Evolutionary conservation across 2,113 vertebrate genomes (phyloP), one percentile per base, ranked within the genome.

Genomic region (Rhineura floridana): DNA sequence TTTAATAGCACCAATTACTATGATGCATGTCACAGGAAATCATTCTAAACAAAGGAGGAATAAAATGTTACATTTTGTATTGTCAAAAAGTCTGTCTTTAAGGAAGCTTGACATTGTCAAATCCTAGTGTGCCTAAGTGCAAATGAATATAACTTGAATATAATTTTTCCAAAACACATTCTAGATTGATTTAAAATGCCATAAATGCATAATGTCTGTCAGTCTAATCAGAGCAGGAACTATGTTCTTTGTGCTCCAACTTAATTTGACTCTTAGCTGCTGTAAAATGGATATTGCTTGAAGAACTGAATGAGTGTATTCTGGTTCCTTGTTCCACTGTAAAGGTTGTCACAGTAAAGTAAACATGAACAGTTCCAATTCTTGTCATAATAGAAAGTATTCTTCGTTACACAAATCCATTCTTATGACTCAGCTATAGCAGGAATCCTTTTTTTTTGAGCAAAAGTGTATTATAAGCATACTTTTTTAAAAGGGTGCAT

Each of bases 1-100:
- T 96, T 99, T 90, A 98, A 98, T 30, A 96, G 98, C 65, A 98
- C 97, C 4, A 98, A 97, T 90, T 99, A 99, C 92, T 96, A 98
- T 0, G 98, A 98, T 67, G 99, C 98, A 1, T 99, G 99, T 95
- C 98, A 94, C 84, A 96, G 92, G 89, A 96, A 95, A 85, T 92
- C 94, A 28, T 91, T 96, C 92, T 97, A 94, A 94, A 65, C 52
- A 44, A 73, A 30, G 33, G 13, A 42, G 3, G 65, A 69, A 63
- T 42, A 15, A 81, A 19, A 44, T 8, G 42, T 88, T 90, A 55
- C 62, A 33, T 86, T 76, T 46, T 0, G 0, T 69, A 0, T 65
- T 39, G 2, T 81, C 86, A 59, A 33, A 69, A 86, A 85, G 55
- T 89, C 67, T 30, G 36, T 90, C 8, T 83, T 21, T n/a, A 81